Base-by-base conservation (phyloP, 2,888 invertebrate genomes). In the Brenthis daphne region DNA sequence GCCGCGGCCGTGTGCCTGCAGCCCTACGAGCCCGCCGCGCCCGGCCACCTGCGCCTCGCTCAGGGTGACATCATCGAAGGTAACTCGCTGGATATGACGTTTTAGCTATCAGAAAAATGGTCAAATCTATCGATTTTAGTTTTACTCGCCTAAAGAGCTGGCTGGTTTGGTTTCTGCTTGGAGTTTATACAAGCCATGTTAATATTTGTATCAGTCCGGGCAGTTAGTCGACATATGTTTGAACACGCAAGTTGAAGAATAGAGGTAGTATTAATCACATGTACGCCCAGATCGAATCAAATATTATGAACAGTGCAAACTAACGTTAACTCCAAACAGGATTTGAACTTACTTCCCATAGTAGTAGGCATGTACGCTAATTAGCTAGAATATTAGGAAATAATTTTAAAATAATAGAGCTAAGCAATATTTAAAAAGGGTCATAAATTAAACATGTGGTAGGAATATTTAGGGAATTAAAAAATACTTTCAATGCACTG, bases 41-140 rank as follows among this genome's bases (percentile, higher is more conserved):
- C 95, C 11, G 96, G 96, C 0, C 98, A 98, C 84, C 93, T 98
- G 73, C 94, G 95, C 73, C 95, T 98, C 77, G 95, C 95, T 82
- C 96, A 96, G 83, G 98, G 98, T 69, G 98, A 98, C 86, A 96
- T 98, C 74, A 95, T 98, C 74, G 98, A 98, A 96, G 98, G 97
- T 92, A 54, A 16, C 43, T 14, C 29, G 57, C 33, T 51, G 51
- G 33, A 51, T 57, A 53, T 14, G 37, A 43, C 37, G 3, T 29
- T 43, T 11, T 43, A 11, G 11, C 11, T 11, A 43, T 43, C 12
- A 20, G n/a, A 16, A 57, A 37, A 29, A 12, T 29, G 1, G 6
- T 8, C 47, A 20, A 6, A 24, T 29, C 16, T 48, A 3, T 16
- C 57, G 11, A 16, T 14, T 37, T 37, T 11, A 43, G 2, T 5